Conservation (phyloP, 2,888 invertebrate species). For the Meghimatium bilineatum region DNA sequence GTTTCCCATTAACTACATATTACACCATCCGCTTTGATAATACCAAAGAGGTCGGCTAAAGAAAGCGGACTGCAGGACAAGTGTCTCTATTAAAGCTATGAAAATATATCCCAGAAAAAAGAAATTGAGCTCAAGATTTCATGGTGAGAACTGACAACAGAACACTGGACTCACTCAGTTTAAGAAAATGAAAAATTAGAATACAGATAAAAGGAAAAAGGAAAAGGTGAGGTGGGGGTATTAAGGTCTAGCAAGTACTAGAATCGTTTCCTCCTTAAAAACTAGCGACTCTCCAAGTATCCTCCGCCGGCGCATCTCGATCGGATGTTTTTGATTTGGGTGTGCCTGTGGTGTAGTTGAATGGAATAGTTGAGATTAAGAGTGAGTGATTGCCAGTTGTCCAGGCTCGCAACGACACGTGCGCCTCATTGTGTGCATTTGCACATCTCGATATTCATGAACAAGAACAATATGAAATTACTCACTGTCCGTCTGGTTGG, state of each 20-base stretch:
- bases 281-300: conserved; percentile 6
- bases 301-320: background rate
- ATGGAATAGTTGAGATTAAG: conserved; percentile 27
- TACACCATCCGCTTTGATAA: background rate
- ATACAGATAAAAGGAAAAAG: background rate
- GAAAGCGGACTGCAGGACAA: conserved; percentile 1
- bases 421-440: conserved; percentile 30
- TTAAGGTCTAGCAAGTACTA: conserved; percentile 8
- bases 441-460: conserved; percentile 31
- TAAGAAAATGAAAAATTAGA: background rate
- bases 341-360: conserved; percentile 30
- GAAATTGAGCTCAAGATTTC: too few species aligned
- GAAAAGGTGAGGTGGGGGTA: background rate
- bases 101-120: background rate
- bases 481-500: conserved; percentile 3
- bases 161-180: conserved; percentile 17
- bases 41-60: conserved; percentile 8
- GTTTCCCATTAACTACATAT: conserved; percentile 15
- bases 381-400: conserved; percentile 32
- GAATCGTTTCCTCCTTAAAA: conserved; percentile 26
- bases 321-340: conserved; percentile 22
- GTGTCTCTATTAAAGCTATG: conserved; percentile 1
- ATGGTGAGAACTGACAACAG: background rate
- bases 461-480: background rate
- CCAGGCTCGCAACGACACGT: conserved; percentile 30